Base-by-base conservation (phyloP, 1,140 invertebrate species). In the Micrasema minimum region DNA sequence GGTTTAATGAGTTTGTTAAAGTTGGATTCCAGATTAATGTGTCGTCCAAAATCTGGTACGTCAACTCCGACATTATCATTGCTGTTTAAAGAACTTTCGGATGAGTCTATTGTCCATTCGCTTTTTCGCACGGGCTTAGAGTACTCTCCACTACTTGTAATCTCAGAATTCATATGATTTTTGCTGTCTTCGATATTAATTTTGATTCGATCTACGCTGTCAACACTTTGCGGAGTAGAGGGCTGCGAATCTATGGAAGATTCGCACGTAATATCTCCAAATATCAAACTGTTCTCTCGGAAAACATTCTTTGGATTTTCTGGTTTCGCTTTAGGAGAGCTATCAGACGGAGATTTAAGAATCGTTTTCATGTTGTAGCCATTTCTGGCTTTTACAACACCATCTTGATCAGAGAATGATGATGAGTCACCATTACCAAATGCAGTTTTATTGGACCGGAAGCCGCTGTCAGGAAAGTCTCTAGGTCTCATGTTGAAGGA, bases 241-340 rank as follows among this genome's bases (percentile, higher is more conserved):
- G 74, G 61, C 12, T 69, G 69, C 4, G 74, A 75, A 43, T 75
- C 74, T 4, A 43, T 35, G 0, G 69, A 62, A 1, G 74, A 72
- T 68, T 64, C 74, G 16, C 71, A 53, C 3, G 74, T 75, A 23
- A 75, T 72, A 37, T 75, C 74, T 5, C 74, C 74, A 14, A 72
- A 75, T 51, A 75, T 72, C 6, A 75, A 26, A 64, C 70, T 75
- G 12, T 68, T 75, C 59, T 75, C 73, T 46, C 73, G 65, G 16
- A 75, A 75, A 9, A 75, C 73, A 37, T 51, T 72, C 53, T 75
- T 75, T 1, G 73, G 69, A 72, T 75, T 72, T n/a, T 66, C 70
- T 26, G 38, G 55, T 20, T 61, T 69, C 31, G 22, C 55, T 23
- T 66, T 73, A 2, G 14, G 6, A 22, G 48, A 48, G 18, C 43